Percentiles rank a stretch among this genome's conserved stretches.
Conservation (phyloP, 2,888 invertebrate genomes). For the Vanessa cardui region DNA sequence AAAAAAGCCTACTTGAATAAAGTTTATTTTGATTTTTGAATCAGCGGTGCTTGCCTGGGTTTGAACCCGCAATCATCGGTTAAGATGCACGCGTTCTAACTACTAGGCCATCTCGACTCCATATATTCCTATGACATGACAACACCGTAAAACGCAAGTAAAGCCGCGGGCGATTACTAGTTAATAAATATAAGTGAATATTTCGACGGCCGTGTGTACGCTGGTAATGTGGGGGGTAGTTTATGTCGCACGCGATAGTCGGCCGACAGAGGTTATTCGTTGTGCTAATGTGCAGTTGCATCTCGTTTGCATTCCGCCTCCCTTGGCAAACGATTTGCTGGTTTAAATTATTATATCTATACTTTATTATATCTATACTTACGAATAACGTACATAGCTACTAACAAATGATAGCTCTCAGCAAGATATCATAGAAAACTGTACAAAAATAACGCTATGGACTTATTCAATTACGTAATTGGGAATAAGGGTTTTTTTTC, state of each 20-base stretch:
- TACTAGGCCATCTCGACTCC: too few species aligned
- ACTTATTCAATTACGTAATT: not conserved
- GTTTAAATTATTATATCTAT: conserved; percentile 36
- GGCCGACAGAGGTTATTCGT: conserved; percentile 78
- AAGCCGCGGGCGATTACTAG: too few species aligned
- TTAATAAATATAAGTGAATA: too few species aligned
- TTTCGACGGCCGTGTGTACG: conserved; percentile 49
- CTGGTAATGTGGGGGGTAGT: conserved; percentile 77
- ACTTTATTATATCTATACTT: too few species aligned
- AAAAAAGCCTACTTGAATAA: too few species aligned
- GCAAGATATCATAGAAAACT: not conserved
- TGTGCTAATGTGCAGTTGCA: conserved; percentile 76
- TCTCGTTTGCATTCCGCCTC: conserved; percentile 71
- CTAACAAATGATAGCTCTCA: not conserved
- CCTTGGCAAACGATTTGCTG: conserved; percentile 38
- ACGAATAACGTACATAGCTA: not conserved
- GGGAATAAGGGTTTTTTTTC: too few species aligned
- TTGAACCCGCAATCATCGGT: too few species aligned
- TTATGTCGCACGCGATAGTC: conserved; percentile 79
- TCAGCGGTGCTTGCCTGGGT: too few species aligned
- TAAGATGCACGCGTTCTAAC: too few species aligned
- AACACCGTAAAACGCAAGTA: too few species aligned
- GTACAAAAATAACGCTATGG: not conserved
- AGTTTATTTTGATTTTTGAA: too few species aligned
- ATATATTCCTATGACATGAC: too few species aligned